Conservation (phyloP, 1,140 invertebrate genomes). For the Cardiocondyla obscurior region DNA sequence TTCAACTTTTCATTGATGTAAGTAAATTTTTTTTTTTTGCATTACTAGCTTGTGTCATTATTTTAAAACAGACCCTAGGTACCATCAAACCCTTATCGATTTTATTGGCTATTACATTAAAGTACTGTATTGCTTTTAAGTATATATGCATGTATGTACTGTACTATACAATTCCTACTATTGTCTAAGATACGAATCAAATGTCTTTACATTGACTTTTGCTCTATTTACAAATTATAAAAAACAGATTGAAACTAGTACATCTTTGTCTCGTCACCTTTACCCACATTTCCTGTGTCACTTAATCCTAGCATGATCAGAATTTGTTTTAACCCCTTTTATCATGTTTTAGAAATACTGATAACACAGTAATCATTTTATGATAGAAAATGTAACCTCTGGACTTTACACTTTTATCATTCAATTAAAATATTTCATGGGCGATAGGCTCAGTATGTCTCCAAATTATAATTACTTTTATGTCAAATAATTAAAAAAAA, state of each 20-base stretch:
- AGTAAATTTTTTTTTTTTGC: constrained; percentile 59
- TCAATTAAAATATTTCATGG: not conserved
- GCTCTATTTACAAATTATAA: not conserved
- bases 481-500: constrained; percentile 47
- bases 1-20: constrained; percentile 78
- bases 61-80: not conserved
- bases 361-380: not conserved
- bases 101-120: constrained; percentile 30
- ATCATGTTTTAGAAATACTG: not conserved
- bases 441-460: not conserved
- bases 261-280: not conserved
- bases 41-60: not conserved
- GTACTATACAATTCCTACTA: not conserved
- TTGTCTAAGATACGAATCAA: not conserved
- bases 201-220: not conserved
- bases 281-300: not conserved
- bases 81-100: not conserved
- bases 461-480: not conserved
- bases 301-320: not conserved
- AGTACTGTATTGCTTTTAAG: not conserved
- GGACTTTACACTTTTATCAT: constrained; percentile 33
- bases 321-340: not conserved
- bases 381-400: not conserved
- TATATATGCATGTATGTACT: not conserved
- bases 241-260: not conserved